Evolutionary conservation across 2,888 invertebrate species (phyloP).

Genomic region (Cheilosia pagana): DNA sequence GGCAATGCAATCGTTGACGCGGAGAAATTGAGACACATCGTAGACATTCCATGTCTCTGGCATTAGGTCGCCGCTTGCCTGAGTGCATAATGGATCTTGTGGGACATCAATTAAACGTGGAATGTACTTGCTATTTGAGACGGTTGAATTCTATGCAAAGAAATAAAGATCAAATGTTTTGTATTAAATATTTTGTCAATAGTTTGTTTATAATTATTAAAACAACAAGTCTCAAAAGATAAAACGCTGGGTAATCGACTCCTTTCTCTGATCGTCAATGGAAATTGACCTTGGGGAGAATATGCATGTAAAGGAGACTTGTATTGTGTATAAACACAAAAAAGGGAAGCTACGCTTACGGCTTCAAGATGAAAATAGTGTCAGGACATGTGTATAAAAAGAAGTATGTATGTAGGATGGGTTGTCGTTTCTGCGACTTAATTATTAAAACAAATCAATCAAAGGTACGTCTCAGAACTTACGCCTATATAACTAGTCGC

Average conservation of each 20-base stretch:
- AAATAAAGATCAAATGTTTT: neutral
- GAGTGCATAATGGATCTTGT: slow-evolving; percentile 60
- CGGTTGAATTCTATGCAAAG: slow-evolving; percentile 82
- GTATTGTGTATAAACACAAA: no score
- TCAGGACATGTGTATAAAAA: no score
- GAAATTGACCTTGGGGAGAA: no score
- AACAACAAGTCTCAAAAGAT: no score
- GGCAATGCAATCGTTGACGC: slow-evolving; percentile 92
- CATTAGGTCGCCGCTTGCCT: slow-evolving; percentile 79
- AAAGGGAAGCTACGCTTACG: no score
- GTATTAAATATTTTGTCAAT: neutral
- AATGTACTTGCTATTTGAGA: slow-evolving; percentile 85
- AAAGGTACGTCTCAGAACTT: slow-evolving; percentile 75
- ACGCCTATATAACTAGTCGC: slow-evolving; percentile 87
- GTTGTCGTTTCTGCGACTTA: no score
- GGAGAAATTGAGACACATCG: slow-evolving; percentile 95
- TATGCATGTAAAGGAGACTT: no score
- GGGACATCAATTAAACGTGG: slow-evolving; percentile 84
- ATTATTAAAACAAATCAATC: no score
- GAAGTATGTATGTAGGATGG: no score
- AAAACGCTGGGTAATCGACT: no score
- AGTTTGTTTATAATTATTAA: neutral
- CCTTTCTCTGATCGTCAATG: no score
- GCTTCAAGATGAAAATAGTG: no score
- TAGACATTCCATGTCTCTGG: slow-evolving; percentile 91